These are phyloP conservation scores for Caenorhabditis uteleia DNA, from an alignment of 2,888 invertebrate genomes.

Conservation along the genomic window DNA sequence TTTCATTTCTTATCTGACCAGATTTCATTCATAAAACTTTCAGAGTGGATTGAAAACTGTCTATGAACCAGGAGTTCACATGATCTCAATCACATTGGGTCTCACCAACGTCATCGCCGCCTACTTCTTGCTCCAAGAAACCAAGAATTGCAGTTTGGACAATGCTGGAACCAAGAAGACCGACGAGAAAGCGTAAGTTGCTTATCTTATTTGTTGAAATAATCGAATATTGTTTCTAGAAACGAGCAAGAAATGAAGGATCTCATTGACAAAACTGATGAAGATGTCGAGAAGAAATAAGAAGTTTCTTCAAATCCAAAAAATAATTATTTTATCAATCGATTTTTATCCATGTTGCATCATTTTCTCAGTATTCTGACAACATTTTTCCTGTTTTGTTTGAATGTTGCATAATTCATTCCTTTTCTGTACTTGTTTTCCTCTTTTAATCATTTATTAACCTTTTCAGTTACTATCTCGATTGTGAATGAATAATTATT, in stretches of 20 bases:
- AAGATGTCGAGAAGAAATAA: conserved; percentile 33
- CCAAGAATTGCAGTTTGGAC: conserved; percentile 52
- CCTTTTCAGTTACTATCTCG: too few relatives aligned
- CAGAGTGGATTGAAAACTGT: conserved; percentile 47
- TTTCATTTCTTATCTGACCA: not conserved
- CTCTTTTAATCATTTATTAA: too few relatives aligned
- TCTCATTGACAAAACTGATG: conserved; percentile 24
- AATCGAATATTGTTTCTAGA: conserved; percentile 5
- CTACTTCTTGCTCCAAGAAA: conserved; percentile 42
- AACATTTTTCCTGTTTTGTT: too few relatives aligned
- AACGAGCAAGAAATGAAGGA: conserved; percentile 35
- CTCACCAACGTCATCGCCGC: conserved; percentile 40
- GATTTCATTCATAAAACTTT: not conserved
- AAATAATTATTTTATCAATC: too few relatives aligned
- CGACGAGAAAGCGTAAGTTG: conserved; percentile 17
- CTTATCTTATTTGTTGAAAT: not conserved
- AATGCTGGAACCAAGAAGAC: conserved; percentile 36
- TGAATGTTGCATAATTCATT: too few relatives aligned
- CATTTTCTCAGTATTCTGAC: too few relatives aligned
- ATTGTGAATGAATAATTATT: too few relatives aligned
- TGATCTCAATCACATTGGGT: conserved; percentile 46
- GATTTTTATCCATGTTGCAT: too few relatives aligned
- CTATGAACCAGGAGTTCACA: conserved; percentile 54
- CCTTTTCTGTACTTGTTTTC: too few relatives aligned
- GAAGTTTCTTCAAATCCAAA: too few relatives aligned